Evolutionary conservation across 2,888 invertebrate genomes (phyloP), one percentile per base, ranked within the genome.

Genomic region (Agrochola macilenta): DNA sequence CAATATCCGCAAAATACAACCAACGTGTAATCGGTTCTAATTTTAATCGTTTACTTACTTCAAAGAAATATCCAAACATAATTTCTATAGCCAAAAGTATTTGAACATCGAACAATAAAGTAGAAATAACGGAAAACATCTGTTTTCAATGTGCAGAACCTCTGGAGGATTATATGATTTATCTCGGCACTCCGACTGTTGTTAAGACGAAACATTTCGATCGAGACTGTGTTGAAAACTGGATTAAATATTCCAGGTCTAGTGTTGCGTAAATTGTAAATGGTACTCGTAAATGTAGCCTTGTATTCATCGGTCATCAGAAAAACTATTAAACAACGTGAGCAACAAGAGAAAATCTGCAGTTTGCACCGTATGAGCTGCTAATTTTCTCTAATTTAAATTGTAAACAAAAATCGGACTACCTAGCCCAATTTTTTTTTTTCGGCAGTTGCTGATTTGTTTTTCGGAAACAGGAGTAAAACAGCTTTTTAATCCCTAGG

Each of bases 101-200:
- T 84, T 75, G 66, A 76, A 71, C 61, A 58, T 35, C 63, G 39
- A 84, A 84, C 75, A 79, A 75, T 81, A 79, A 74, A 76, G 49
- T 64, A n/a, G 49, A 58, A 81, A 79, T 84, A 84, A 87, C 60
- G 68, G 52, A 78, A 78, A 87, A 84, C 85, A 84, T 87, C 84
- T 86, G 86, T 78, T 87, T 79, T 60, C 73, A 72, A 83, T 82
- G 83, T 81, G 72, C 70, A 64, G 39, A 81, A 71, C 70, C 74
- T 35, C 86, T 68, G n/a, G 87, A 66, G 75, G 52, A 72, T 74
- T 83, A 80, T 80, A 80, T 86, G 77, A 86, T 85, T 86, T 85
- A 85, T 85, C 73, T 75, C 64, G 49, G 14, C 69, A 66, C 66
- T 75, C 60, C 12, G 54, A 83, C 12, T 74, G 72, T 66, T 73